phyloP scores from a whole-genome alignment of 2,888 invertebrate genomes.

The Himalopsyche anomala region DNA sequence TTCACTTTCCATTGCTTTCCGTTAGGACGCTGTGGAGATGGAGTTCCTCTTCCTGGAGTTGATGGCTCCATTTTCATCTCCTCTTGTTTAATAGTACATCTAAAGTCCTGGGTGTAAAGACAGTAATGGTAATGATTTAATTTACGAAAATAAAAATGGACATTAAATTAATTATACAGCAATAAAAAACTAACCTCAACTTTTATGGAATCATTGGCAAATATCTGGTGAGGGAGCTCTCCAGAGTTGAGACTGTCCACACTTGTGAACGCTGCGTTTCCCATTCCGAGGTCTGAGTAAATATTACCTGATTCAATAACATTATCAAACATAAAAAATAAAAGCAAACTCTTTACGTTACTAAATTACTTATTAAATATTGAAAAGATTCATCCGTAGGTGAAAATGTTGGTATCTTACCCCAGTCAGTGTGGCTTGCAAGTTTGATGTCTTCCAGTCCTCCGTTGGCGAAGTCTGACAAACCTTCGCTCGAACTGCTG shows the following conservation, averaged over 20 bases:
- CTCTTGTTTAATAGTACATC: conserved; percentile 56
- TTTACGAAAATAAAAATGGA: not conserved
- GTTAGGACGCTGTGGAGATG: conserved; percentile 39
- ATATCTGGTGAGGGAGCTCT: conserved; percentile 52
- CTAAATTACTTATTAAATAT: too few species aligned
- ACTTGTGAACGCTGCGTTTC: conserved; percentile 10
- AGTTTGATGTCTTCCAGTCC: conserved; percentile 57
- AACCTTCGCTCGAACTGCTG: conserved; percentile 60
- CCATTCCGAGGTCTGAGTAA: conserved; percentile 49
- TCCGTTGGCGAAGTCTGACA: conserved; percentile 61
- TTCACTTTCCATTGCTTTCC: conserved; percentile 25
- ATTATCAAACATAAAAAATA: conserved; percentile 28
- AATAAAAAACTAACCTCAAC: conserved; percentile 49
- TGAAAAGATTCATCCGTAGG: too few species aligned
- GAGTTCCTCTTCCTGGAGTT: conserved; percentile 47
- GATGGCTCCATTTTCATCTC: conserved; percentile 56
- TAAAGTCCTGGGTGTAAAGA: conserved; percentile 47
- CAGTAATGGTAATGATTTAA: not conserved
- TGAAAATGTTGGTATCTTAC: conserved; percentile 41
- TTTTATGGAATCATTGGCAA: conserved; percentile 56
- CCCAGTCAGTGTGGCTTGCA: conserved; percentile 52
- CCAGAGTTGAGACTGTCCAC: conserved; percentile 46
- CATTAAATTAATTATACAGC: not conserved
- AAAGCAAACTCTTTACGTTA: not conserved
- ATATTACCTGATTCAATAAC: conserved; percentile 48